Percentiles rank a stretch among this genome's conserved stretches.
These are phyloP conservation scores for Pelusios castaneus DNA, from an alignment of 2,113 vertebrate species.

Conservation along the genomic window DNA sequence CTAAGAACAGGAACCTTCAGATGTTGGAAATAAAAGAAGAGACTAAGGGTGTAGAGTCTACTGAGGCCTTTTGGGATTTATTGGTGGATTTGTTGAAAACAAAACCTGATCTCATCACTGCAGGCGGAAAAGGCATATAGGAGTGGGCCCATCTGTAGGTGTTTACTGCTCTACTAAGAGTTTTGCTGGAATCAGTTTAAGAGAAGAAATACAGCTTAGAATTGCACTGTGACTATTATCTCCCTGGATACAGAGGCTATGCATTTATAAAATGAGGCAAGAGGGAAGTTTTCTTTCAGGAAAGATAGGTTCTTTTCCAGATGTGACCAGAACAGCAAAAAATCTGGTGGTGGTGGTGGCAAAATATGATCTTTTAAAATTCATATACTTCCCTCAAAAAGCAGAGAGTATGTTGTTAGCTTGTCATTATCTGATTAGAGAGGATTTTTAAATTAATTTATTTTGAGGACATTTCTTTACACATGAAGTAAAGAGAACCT, in stretches of 20 bases:
- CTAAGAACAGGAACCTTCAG: not conserved
- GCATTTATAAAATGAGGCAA: not conserved
- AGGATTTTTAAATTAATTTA: too few species aligned
- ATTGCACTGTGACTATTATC: not conserved
- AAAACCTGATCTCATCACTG: not conserved
- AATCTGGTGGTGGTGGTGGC: not conserved
- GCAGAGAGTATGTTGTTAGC: not conserved
- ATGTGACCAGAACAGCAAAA: not conserved
- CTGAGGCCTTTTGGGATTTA: not conserved
- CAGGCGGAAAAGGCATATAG: not conserved
- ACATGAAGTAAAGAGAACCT: not conserved
- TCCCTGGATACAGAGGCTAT: not conserved
- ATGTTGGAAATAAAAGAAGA: not conserved
- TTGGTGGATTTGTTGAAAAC: too few species aligned
- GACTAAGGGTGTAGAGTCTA: not conserved
- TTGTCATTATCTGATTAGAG: not conserved
- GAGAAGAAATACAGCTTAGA: not conserved
- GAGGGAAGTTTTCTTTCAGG: not conserved
- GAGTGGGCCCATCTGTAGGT: not conserved
- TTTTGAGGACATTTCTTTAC: fast-evolving
- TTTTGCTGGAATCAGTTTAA: not conserved
- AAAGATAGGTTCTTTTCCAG: not conserved
- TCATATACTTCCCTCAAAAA: not conserved
- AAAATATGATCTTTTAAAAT: not conserved
- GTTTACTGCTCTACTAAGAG: not conserved